Evolutionary conservation across 2,888 invertebrate genomes (phyloP).

Genomic region (Terebella lapidaria): DNA sequence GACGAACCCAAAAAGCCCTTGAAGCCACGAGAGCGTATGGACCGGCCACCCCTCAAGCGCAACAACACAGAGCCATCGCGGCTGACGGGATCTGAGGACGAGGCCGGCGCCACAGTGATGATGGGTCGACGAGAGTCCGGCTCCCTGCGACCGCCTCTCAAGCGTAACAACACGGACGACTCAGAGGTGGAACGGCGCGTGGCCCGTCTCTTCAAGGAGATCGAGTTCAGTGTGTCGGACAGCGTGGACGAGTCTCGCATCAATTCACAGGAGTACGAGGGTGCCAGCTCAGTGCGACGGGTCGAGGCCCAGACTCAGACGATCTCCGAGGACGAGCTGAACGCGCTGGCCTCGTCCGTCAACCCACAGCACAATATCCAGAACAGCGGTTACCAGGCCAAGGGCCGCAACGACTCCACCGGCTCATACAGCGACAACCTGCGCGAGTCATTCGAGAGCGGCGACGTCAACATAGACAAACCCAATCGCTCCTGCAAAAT

Average conservation of each 20-base stretch:
- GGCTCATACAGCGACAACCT: constrained; percentile 6
- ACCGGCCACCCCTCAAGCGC: constrained; percentile 16
- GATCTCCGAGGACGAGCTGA: constrained; percentile 12
- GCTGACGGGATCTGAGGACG: constrained; percentile 2
- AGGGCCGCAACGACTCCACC: neutral
- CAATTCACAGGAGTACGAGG: constrained; percentile 6
- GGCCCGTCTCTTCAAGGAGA: constrained; percentile 23
- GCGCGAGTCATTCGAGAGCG: neutral
- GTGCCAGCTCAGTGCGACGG: constrained; percentile 8
- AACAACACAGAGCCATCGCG: constrained; percentile 22
- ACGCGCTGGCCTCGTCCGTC: neutral
- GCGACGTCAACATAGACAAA: constrained; percentile 1
- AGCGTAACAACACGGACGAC: constrained; percentile 25
- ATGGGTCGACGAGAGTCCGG: neutral
- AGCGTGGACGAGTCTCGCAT: constrained; percentile 26
- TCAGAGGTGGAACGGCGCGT: constrained; percentile 26
- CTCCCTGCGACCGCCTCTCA: constrained; percentile 14
- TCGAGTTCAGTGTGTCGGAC: constrained; percentile 26
- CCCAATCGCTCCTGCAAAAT: neutral
- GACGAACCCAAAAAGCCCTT: neutral
- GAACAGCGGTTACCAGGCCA: neutral
- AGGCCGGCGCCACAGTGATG: neutral
- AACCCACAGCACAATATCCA: neutral
- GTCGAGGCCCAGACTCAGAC: constrained; percentile 20
- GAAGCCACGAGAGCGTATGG: constrained; percentile 1